Conservation (phyloP, 2,113 vertebrate species). For the Alouatta palliata region DNA sequence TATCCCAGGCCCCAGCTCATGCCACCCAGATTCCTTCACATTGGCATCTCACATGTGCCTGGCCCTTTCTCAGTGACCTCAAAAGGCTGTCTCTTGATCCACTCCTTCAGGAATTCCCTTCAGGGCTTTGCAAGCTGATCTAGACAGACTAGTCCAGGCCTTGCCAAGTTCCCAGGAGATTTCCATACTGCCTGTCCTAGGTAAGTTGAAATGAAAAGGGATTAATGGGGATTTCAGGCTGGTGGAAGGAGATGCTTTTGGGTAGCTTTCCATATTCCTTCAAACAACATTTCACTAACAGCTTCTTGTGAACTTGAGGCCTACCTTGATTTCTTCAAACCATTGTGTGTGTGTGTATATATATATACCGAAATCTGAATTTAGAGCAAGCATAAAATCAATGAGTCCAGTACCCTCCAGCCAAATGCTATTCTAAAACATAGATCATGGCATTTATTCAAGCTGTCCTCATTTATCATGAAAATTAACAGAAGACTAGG, state of each 20-base stretch:
- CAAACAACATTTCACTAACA: not conserved
- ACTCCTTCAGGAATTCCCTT: not conserved
- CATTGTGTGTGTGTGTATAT: not conserved
- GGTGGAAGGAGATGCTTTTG: not conserved
- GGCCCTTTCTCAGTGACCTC: not conserved
- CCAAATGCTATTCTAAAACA: conserved; percentile 28
- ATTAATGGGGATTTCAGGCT: not conserved
- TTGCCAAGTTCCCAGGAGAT: not conserved
- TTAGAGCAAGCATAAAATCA: not conserved
- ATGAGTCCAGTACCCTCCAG: not conserved
- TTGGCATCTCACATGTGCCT: not conserved
- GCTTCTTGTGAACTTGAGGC: not conserved
- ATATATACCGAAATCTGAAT: not conserved
- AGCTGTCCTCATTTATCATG: not conserved
- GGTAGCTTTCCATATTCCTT: not conserved
- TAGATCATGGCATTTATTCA: conserved; percentile 8
- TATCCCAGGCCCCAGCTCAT: not conserved
- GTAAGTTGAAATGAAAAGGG: not conserved
- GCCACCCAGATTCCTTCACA: not conserved
- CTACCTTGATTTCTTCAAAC: not conserved
- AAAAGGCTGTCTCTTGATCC: not conserved
- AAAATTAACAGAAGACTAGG: conserved; percentile 40
- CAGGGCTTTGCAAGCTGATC: not conserved
- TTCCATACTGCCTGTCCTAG: not conserved
- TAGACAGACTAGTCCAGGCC: not conserved